These are phyloP conservation scores for Neostethus bicornis DNA, from an alignment of 2,797 vertebrate species.

Conservation along the genomic window DNA sequence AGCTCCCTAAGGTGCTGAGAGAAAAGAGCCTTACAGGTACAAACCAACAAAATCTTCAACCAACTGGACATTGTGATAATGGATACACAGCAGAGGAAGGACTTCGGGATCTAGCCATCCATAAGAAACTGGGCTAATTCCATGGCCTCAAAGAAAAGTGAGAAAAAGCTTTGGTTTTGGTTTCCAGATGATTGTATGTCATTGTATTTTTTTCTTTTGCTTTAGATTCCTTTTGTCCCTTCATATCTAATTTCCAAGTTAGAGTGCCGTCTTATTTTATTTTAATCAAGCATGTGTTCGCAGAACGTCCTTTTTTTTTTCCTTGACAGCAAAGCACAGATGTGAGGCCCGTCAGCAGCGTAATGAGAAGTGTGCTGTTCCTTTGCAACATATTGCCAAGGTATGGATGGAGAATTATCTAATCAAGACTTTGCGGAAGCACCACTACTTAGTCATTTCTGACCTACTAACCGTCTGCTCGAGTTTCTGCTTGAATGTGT, in stretches of 20 bases:
- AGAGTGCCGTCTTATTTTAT: constrained; percentile 17
- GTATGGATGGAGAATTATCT: constrained; percentile 78
- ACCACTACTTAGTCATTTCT: constrained; percentile 66
- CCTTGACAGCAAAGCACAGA: constrained; percentile 53
- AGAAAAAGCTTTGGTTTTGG: too few species aligned
- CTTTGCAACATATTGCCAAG: constrained; percentile 73
- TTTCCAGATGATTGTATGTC: too few species aligned
- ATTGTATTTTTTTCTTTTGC: too few species aligned
- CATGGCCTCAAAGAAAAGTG: too few species aligned
- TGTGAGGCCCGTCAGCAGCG: constrained; percentile 44
- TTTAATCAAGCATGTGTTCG: constrained; percentile 58
- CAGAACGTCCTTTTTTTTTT: constrained; percentile 49
- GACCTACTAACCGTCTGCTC: constrained; percentile 67
- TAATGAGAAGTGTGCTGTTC: constrained; percentile 68
- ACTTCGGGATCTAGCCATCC: too few species aligned
- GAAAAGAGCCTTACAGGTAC: too few species aligned
- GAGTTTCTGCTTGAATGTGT: constrained; percentile 38
- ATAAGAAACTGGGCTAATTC: too few species aligned
- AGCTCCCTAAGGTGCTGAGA: too few species aligned
- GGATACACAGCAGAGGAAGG: too few species aligned
- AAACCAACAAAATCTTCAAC: too few species aligned
- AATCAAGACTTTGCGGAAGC: constrained; percentile 75
- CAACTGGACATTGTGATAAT: too few species aligned
- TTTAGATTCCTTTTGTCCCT: too few species aligned
- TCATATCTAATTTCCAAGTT: constrained; percentile 40